Conservation (phyloP, 2,113 vertebrate species). For the Amphilophus citrinellus region DNA sequence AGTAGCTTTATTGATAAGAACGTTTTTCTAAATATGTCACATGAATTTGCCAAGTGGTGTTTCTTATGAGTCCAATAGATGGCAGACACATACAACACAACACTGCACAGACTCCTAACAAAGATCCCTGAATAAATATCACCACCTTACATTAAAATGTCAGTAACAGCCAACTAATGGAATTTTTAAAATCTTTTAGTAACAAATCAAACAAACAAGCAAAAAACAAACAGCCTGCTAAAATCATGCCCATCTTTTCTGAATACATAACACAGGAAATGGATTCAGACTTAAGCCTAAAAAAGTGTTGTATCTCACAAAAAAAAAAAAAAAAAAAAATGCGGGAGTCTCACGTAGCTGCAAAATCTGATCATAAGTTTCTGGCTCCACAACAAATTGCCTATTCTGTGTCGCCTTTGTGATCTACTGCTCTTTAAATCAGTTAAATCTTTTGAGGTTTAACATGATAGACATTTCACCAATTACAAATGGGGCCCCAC, state of each 20-base stretch:
- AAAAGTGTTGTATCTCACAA: constrained; percentile 33
- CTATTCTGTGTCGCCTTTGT: constrained; percentile 26
- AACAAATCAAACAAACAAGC: constrained; percentile 17
- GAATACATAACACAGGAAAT: constrained; percentile 12
- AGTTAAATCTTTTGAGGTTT: constrained; percentile 63
- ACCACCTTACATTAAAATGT: constrained; percentile 41
- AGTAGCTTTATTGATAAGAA: background rate
- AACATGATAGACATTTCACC: constrained; percentile 53
- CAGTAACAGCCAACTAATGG: constrained; percentile 35
- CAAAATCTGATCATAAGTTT: constrained; percentile 40
- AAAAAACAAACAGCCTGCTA: background rate
- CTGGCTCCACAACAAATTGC: constrained; percentile 12
- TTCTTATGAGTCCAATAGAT: constrained; percentile 82
- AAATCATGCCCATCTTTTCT: constrained; percentile 40
- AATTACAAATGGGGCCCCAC: constrained; percentile 60
- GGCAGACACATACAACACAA: constrained; percentile 81
- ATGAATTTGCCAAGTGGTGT: constrained; percentile 61
- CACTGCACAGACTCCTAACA: constrained; percentile 32
- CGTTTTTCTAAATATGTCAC: background rate
- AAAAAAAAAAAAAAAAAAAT: constrained; percentile 12
- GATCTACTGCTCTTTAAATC: constrained; percentile 51
- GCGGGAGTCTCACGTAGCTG: constrained; percentile 18
- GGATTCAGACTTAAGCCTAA: constrained; percentile 34
- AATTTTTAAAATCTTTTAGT: background rate
- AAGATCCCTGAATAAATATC: constrained; percentile 43